Conservation (phyloP, 2,797 vertebrate genomes). For the Pygocentrus nattereri region DNA sequence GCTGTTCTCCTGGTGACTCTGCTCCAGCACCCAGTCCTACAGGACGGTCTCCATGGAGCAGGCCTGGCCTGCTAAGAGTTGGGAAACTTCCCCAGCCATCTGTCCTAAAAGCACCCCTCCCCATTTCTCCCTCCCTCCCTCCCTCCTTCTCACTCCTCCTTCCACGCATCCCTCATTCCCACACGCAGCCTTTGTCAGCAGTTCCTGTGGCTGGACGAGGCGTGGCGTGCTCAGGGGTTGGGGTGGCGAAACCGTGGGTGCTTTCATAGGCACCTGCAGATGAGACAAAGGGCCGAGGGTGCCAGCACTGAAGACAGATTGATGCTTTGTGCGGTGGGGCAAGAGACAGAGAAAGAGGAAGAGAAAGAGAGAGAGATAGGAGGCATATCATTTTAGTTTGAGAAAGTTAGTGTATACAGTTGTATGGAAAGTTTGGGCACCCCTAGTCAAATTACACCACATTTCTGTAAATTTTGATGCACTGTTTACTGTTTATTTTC, state of each 20-base stretch:
- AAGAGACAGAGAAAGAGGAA: constrained; percentile 72
- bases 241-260: constrained; percentile 86
- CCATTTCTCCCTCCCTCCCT: constrained; percentile 62
- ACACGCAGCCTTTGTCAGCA: constrained; percentile 92
- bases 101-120: constrained; percentile 81
- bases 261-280: constrained; percentile 97
- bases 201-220: constrained; percentile 90
- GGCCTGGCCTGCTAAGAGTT: constrained; percentile 70
- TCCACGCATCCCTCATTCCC: constrained; percentile 86
- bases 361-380: constrained; percentile 67
- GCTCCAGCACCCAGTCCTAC: constrained; percentile 47
- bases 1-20: constrained; percentile 58
- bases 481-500: no score
- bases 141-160: constrained; percentile 73
- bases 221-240: constrained; percentile 85
- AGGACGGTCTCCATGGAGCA: constrained; percentile 60
- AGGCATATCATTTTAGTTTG: constrained; percentile 60
- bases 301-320: constrained; percentile 96
- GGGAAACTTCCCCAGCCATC: constrained; percentile 87
- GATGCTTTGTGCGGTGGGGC: constrained; percentile 91
- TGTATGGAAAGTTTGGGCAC: no score
- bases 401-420: no score
- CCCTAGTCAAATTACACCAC: no score
- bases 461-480: no score
- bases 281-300: constrained; percentile 92